Evolutionary conservation across 2,888 invertebrate genomes (phyloP).

Genomic region (Drosophila ezoana): DNA sequence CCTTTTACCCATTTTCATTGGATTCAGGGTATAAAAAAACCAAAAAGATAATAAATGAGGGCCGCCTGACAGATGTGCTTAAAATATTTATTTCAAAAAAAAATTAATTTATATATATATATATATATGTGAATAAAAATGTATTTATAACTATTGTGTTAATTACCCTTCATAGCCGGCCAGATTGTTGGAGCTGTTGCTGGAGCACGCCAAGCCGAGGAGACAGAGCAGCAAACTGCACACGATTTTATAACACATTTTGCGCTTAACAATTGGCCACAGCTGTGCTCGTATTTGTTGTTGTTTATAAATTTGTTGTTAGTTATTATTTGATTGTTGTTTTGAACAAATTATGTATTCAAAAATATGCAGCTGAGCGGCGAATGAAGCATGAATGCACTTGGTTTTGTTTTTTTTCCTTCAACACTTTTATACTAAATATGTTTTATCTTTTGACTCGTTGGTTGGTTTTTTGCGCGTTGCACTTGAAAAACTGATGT

Average conservation of each 20-base stretch:
- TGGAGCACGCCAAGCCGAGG: conserved; percentile 46
- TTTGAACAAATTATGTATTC: conserved; percentile 63
- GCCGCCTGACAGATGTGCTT: conserved; percentile 53
- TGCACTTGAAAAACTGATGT: conserved; percentile 68
- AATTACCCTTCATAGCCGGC: conserved; percentile 82
- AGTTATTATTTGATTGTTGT: background rate
- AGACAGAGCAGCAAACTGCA: conserved; percentile 60
- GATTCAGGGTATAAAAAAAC: too few relatives aligned
- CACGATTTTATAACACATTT: conserved; percentile 70
- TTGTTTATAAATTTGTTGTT: conserved; percentile 5
- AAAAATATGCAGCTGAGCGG: conserved; percentile 64
- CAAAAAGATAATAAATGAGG: conserved; percentile 30
- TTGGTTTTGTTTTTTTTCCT: conserved; percentile 32
- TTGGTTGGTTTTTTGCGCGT: conserved; percentile 16
- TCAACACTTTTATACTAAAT: conserved; percentile 18
- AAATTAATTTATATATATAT: background rate
- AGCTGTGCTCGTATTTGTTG: conserved; percentile 31
- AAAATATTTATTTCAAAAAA: conserved; percentile 14
- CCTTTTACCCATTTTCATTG: too few relatives aligned
- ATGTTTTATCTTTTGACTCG: conserved; percentile 33
- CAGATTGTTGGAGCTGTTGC: conserved; percentile 66
- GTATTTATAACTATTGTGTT: conserved; percentile 36
- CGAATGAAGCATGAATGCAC: conserved; percentile 45
- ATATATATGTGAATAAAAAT: conserved; percentile 29
- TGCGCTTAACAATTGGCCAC: conserved; percentile 36